These are phyloP conservation scores for Pampus argenteus DNA, from an alignment of 2,797 vertebrate species.

Conservation along the genomic window DNA sequence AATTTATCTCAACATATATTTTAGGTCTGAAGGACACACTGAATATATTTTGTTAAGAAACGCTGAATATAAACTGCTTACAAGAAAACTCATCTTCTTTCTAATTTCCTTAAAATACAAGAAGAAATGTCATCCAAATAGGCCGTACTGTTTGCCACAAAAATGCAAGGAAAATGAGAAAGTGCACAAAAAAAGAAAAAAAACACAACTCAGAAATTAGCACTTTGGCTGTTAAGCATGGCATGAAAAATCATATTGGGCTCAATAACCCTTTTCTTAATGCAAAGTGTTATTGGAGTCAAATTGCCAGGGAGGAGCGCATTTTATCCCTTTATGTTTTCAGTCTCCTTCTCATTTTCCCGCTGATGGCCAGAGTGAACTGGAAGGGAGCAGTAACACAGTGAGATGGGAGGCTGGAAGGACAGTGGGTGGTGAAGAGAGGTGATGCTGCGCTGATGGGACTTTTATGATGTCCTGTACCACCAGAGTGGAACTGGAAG, in stretches of 20 bases:
- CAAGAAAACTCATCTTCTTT: no score
- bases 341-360: slow-evolving; percentile 22
- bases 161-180: neutral
- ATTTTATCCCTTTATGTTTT: slow-evolving; percentile 34
- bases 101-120: neutral
- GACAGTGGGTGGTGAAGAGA: slow-evolving; percentile 46
- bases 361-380: slow-evolving; percentile 38
- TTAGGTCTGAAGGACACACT: neutral
- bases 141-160: no score
- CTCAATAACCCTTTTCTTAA: slow-evolving; percentile 7
- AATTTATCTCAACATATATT: neutral
- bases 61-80: no score
- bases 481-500: slow-evolving; percentile 46
- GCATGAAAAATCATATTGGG: slow-evolving; percentile 9
- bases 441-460: slow-evolving; percentile 61
- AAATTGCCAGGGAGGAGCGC: slow-evolving; percentile 26
- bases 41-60: neutral
- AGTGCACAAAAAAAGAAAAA: neutral
- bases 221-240: neutral
- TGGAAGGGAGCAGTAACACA: slow-evolving; percentile 20
- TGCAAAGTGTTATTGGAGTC: slow-evolving; percentile 27
- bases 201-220: neutral
- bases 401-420: slow-evolving; percentile 41
- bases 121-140: neutral
- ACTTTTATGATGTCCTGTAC: slow-evolving; percentile 68